phyloP scores from a whole-genome alignment of 2,888 invertebrate species.

The Diachrysia chrysitis region DNA sequence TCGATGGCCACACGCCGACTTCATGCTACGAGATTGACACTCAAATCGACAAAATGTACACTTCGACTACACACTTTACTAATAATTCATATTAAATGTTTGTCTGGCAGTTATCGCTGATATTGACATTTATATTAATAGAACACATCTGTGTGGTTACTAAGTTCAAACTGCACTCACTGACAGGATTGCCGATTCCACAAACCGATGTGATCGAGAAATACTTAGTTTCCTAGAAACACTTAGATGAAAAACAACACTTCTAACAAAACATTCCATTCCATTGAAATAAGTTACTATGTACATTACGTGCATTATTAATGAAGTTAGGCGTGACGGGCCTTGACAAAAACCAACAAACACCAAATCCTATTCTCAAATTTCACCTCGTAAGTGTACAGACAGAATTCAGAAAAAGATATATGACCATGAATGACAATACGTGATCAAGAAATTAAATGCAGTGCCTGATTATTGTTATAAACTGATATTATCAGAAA shows the following conservation, averaged over 20 bases:
- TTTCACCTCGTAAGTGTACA: constrained; percentile 41
- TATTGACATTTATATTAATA: constrained; percentile 30
- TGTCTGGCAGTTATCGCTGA: constrained; percentile 20
- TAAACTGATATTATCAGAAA: constrained; percentile 13
- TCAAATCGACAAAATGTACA: constrained; percentile 36
- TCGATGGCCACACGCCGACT: constrained; percentile 39
- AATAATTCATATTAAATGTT: constrained; percentile 23
- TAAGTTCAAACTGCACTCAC: constrained; percentile 3
- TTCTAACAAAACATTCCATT: constrained; percentile 31
- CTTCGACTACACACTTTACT: constrained; percentile 27
- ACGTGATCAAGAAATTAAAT: constrained; percentile 19
- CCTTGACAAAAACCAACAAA: constrained; percentile 44
- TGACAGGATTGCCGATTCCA: constrained; percentile 9
- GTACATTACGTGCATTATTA: constrained; percentile 39
- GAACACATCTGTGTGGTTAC: constrained; percentile 15
- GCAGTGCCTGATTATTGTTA: constrained; percentile 25
- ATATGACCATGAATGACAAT: constrained; percentile 34
- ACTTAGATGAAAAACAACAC: constrained; percentile 21
- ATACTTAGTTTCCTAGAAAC: constrained; percentile 30
- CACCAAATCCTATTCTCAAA: constrained; percentile 40
- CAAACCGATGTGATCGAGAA: constrained; percentile 6
- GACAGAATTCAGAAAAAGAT: constrained; percentile 46
- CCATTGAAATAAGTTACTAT: constrained; percentile 31
- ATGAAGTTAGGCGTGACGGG: constrained; percentile 31
- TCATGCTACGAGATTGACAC: constrained; percentile 42